Evolutionary conservation across 2,113 vertebrate genomes (phyloP), one percentile per base, ranked within the genome.

Genomic region (Varanus komodoensis): DNA sequence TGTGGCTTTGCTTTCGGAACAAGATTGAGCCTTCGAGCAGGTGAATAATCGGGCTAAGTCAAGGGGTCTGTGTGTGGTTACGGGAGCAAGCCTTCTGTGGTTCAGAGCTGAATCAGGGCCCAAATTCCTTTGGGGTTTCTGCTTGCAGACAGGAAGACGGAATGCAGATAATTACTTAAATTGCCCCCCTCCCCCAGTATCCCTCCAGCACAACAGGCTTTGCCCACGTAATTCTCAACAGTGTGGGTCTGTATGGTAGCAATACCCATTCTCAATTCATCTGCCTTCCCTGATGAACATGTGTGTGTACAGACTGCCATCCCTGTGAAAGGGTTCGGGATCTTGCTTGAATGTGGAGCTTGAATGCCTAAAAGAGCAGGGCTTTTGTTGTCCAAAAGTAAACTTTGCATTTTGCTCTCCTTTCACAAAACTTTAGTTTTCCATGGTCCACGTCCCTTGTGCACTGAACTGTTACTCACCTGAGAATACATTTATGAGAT

Each of bases 81-180:
- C n/a, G 50, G 71, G 4, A 67, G 67, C 54, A 89, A 75, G n/a
- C 81, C 14, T 74, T 29, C 29, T 61, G 34, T 15, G 61, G 57
- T 25, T n/a, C 57, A 77, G 4, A 6, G 15, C 23, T 78, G 44
- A 68, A 84, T 78, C 61, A 84, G 68, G n/a, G 88, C 1, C 88
- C 82, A 83, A 0, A 8, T 83, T 69, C 91, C 95, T 97, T 68
- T 95, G 91, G 87, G 95, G 32, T 73, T 87, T 96, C 94, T 92
- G 91, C 91, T 91, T 91, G 87, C 91, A 92, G 86, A 86, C 80
- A 77, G n/a, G 87, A 79, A 92, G 64, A 90, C 86, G 94, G 78
- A 69, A 92, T 92, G 74, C 87, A 90, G 93, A 89, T 94, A 94
- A 94, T 91, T 82, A 92, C 34, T 88, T 84, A 93, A 92, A 64